Evolutionary conservation across 2,797 vertebrate species (phyloP).

Genomic region (Mus minutoides): DNA sequence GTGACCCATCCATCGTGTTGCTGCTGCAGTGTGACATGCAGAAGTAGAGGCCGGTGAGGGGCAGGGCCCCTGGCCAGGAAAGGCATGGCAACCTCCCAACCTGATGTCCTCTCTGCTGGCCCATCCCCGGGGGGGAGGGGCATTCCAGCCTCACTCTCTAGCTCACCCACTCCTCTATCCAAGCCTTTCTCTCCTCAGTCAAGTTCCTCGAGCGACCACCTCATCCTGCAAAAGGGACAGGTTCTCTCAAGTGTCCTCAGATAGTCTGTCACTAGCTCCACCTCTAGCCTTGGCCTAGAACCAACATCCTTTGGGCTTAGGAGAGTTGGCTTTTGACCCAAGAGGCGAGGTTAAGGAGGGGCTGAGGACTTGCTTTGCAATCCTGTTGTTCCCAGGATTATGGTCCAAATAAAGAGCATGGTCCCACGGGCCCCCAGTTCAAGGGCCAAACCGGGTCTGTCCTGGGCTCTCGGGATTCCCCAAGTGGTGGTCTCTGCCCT

Average conservation of each 20-base stretch:
- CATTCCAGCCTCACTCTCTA: slow-evolving; percentile 63
- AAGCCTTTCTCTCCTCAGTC: slow-evolving; percentile 48
- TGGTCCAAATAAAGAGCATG: neutral
- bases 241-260: slow-evolving; percentile 43
- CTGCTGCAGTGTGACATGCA: slow-evolving; percentile 98
- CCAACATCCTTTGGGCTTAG: slow-evolving; percentile 40
- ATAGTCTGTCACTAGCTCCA: slow-evolving; percentile 11
- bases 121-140: neutral
- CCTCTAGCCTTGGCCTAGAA: slow-evolving; percentile 46
- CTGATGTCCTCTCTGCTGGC: slow-evolving; percentile 51
- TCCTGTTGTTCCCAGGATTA: slow-evolving; percentile 57
- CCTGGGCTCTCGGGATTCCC: slow-evolving; percentile 44
- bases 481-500: slow-evolving; percentile 49
- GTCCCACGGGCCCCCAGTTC: neutral
- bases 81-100: slow-evolving; percentile 14
- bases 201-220: slow-evolving; percentile 54
- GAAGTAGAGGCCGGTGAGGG: slow-evolving; percentile 89
- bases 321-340: slow-evolving; percentile 52
- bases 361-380: slow-evolving; percentile 22
- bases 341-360: slow-evolving; percentile 34
- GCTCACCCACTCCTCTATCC: slow-evolving; percentile 54
- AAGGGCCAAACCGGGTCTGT: slow-evolving; percentile 54
- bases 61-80: slow-evolving; percentile 50
- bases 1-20: slow-evolving; percentile 97
- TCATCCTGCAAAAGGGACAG: slow-evolving; percentile 55